phyloP scores from a whole-genome alignment of 2,797 vertebrate genomes.

The Enteromius mattozi region DNA sequence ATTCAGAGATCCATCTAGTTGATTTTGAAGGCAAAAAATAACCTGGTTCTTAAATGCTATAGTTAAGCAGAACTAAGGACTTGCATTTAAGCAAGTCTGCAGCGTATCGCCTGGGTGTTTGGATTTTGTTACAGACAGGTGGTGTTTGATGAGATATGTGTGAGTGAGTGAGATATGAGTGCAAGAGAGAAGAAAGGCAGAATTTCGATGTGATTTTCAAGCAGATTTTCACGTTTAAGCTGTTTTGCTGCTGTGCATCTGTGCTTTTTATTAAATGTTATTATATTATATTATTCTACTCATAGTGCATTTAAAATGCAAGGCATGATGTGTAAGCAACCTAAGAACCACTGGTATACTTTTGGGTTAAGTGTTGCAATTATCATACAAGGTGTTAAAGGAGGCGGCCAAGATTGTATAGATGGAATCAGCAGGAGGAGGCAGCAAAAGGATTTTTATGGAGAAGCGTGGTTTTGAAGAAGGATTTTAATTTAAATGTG shows the following conservation, averaged over 20 bases:
- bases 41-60: neutral
- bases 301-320: neutral
- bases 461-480: neutral
- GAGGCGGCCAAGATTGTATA: neutral
- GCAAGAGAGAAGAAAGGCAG: neutral
- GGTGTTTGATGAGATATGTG: conserved; percentile 14
- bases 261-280: neutral
- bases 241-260: neutral
- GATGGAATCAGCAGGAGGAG: neutral
- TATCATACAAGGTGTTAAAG: neutral
- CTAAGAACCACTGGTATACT: conserved; percentile 7
- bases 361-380: neutral
- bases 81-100: neutral
- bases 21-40: neutral
- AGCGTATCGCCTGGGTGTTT: neutral
- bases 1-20: neutral
- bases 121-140: conserved; percentile 34
- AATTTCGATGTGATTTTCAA: neutral
- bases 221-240: neutral
- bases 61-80: neutral
- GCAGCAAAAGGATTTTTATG: neutral
- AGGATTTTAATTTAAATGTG: neutral
- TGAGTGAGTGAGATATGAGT: neutral
- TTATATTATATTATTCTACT: neutral
- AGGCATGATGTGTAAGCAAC: neutral